Evolutionary conservation across 2,113 vertebrate species (phyloP).

Genomic region (Capreolus pygargus): DNA sequence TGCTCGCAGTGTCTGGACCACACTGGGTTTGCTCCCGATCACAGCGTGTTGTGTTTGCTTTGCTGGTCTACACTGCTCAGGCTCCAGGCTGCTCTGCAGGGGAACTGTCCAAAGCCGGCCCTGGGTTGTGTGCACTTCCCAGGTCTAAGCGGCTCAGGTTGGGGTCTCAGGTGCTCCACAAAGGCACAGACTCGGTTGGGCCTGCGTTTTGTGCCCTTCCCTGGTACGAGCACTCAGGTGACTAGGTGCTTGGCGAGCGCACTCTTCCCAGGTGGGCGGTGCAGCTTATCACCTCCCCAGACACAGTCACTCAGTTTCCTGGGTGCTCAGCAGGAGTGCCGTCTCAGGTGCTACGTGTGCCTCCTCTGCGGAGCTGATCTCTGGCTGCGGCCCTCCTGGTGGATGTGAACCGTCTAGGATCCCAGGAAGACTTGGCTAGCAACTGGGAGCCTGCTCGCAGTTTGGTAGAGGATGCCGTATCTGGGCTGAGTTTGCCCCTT

Average conservation of each 20-base stretch:
- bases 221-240: background rate
- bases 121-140: background rate
- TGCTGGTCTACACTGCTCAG: background rate
- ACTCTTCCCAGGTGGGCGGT: background rate
- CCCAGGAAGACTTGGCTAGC: background rate
- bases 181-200: background rate
- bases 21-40: background rate
- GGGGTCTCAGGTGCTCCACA: background rate
- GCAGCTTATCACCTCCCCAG: background rate
- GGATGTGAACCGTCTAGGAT: background rate
- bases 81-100: background rate
- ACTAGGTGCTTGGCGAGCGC: background rate
- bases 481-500: background rate
- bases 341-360: rapidly evolving
- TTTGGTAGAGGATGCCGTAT: background rate
- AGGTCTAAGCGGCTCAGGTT: background rate
- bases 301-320: background rate
- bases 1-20: background rate
- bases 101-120: background rate
- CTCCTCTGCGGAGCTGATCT: background rate
- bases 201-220: background rate
- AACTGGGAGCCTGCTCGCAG: background rate
- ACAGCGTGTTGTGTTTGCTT: rapidly evolving
- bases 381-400: rapidly evolving
- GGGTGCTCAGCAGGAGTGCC: background rate